phyloP scores from a whole-genome alignment of 2,888 invertebrate species.

The Brachypalpus laphriformis region DNA sequence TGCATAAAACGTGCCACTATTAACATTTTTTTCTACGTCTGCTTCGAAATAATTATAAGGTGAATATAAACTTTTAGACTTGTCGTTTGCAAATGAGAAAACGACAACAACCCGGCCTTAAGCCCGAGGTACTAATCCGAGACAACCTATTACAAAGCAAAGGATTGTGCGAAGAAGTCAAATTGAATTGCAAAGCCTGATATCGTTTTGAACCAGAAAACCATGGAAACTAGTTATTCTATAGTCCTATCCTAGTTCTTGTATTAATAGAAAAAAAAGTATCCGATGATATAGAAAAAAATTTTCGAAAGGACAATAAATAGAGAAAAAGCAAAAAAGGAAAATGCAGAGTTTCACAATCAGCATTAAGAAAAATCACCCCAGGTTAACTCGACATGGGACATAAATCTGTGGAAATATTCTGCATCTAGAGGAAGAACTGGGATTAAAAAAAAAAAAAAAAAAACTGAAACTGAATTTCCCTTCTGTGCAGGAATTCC shows the following conservation, averaged over 20 bases:
- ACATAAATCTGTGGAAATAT: slow-evolving; percentile 61
- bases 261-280: slow-evolving; percentile 2
- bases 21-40: slow-evolving; percentile 19
- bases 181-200: slow-evolving; percentile 33
- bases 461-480: slow-evolving; percentile 18
- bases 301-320: slow-evolving; percentile 27
- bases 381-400: slow-evolving; percentile 68
- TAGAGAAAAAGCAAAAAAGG: slow-evolving; percentile 14
- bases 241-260: slow-evolving; percentile 30
- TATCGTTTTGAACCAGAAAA: slow-evolving; percentile 7
- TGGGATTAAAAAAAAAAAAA: background rate
- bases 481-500: slow-evolving; percentile 50
- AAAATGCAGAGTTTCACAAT: slow-evolving; percentile 17
- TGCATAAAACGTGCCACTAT: slow-evolving; percentile 59
- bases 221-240: background rate
- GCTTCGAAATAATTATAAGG: slow-evolving; percentile 1
- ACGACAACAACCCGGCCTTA: slow-evolving; percentile 23
- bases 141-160: slow-evolving; percentile 39
- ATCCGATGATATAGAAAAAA: no score
- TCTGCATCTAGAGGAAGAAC: slow-evolving; percentile 44
- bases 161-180: slow-evolving; percentile 36
- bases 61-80: slow-evolving; percentile 7
- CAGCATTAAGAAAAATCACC: slow-evolving; percentile 38
- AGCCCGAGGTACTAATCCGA: slow-evolving; percentile 49
- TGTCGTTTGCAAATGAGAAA: slow-evolving; percentile 23